Percentiles rank a stretch among this genome's conserved stretches.
Evolutionary conservation across 2,797 vertebrate genomes (phyloP).

Genomic region (Vespertilio murinus): DNA sequence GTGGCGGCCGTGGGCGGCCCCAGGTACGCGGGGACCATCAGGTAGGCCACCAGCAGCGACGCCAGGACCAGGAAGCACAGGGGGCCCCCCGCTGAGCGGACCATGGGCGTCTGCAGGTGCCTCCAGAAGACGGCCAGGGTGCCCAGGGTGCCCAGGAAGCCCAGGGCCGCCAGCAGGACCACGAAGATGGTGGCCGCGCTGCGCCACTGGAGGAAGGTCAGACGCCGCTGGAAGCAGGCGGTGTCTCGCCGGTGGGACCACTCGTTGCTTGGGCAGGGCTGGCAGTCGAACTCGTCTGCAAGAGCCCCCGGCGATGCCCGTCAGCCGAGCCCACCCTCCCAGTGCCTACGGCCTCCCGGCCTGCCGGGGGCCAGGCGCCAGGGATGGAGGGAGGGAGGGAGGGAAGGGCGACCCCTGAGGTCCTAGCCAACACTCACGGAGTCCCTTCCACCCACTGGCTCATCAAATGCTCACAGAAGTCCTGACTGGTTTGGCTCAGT

Average conservation of each 20-base stretch:
- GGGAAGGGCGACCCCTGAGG: fast-evolving
- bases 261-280: constrained; percentile 80
- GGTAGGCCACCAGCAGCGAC: constrained; percentile 81
- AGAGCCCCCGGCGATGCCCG: not conserved
- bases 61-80: constrained; percentile 90
- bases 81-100: constrained; percentile 89
- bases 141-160: constrained; percentile 84
- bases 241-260: constrained; percentile 86
- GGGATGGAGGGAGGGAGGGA: not conserved
- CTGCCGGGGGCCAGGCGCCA: not conserved
- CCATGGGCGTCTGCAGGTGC: constrained; percentile 87
- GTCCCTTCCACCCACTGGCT: not conserved
- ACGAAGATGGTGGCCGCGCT: constrained; percentile 80
- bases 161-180: constrained; percentile 80
- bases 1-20: constrained; percentile 80
- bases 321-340: fast-evolving
- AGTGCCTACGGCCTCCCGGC: fast-evolving
- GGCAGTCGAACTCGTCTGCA: constrained; percentile 81
- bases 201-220: constrained; percentile 85
- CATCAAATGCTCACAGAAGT: not conserved
- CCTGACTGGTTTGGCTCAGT: too few species aligned
- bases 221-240: constrained; percentile 82
- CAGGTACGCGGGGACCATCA: constrained; percentile 85
- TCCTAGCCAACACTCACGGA: not conserved
- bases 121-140: constrained; percentile 83